phyloP scores from a whole-genome alignment of 2,888 invertebrate species.

The Lasioglossum morio region DNA sequence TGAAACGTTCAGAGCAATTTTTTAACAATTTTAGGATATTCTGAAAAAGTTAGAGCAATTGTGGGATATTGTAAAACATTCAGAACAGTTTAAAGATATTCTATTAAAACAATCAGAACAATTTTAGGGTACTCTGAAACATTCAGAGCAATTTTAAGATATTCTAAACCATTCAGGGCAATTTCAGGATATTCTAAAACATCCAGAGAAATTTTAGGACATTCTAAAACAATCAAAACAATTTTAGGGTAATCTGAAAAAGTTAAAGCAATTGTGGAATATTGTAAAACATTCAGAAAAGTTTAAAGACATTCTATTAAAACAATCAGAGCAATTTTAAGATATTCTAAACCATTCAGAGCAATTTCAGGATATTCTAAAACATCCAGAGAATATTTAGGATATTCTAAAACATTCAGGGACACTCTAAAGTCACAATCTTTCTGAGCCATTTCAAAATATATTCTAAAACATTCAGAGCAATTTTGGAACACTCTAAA shows the following conservation, averaged over 20 bases:
- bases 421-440: no score
- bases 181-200: neutral
- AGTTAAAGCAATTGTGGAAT: no score
- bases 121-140: no score
- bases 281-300: neutral
- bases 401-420: accelerated
- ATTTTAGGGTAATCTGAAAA: neutral
- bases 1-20: neutral
- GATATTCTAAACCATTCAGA: no score
- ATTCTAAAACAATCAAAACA: neutral
- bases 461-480: neutral
- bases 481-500: no score
- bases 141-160: neutral
- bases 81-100: accelerated
- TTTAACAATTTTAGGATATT: neutral
- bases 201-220: neutral
- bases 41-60: neutral
- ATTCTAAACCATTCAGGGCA: no score
- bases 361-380: no score
- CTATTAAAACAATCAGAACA: accelerated
- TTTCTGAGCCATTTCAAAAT: no score
- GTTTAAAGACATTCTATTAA: accelerated
- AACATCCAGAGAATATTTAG: neutral
- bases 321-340: neutral
- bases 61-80: neutral